phyloP scores from a whole-genome alignment of 2,113 vertebrate species.

The Paramormyrops kingsleyae region DNA sequence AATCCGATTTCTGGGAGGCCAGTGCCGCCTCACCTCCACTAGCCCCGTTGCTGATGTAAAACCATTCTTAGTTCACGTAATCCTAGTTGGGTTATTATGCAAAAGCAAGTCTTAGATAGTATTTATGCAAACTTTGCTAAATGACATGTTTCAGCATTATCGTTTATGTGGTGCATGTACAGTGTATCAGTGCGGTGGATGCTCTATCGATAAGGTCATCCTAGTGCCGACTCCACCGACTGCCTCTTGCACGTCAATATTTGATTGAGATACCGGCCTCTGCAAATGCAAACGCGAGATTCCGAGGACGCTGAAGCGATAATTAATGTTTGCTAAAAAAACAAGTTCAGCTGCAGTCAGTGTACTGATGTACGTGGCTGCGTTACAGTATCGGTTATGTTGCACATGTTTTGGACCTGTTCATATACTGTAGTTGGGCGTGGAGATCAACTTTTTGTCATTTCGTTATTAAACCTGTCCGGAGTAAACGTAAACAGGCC shows the following conservation, averaged over 20 bases:
- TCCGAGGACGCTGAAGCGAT: not conserved
- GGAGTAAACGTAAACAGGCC: not conserved
- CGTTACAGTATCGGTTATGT: not conserved
- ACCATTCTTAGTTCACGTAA: not conserved
- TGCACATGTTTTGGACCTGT: not conserved
- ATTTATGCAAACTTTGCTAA: not conserved
- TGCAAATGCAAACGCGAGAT: not conserved
- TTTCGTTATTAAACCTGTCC: not conserved
- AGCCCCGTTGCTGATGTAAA: not conserved
- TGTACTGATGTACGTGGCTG: not conserved
- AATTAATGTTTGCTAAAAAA: not conserved
- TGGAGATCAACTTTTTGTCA: not conserved
- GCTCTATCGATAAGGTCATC: not conserved
- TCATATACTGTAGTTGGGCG: not conserved
- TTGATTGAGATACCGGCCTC: not conserved
- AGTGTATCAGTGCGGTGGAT: not conserved
- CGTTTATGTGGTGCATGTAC: not conserved
- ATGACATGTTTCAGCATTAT: not conserved
- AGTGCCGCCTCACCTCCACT: not conserved
- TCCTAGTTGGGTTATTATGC: not conserved
- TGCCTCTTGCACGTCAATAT: not conserved
- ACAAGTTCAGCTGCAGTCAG: not conserved
- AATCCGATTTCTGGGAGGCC: not conserved
- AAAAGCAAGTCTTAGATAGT: not conserved
- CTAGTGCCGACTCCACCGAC: not conserved